Base-by-base conservation (phyloP, 92 coral and sea anemone genomes). In the Epizoanthus illoricatus region DNA sequence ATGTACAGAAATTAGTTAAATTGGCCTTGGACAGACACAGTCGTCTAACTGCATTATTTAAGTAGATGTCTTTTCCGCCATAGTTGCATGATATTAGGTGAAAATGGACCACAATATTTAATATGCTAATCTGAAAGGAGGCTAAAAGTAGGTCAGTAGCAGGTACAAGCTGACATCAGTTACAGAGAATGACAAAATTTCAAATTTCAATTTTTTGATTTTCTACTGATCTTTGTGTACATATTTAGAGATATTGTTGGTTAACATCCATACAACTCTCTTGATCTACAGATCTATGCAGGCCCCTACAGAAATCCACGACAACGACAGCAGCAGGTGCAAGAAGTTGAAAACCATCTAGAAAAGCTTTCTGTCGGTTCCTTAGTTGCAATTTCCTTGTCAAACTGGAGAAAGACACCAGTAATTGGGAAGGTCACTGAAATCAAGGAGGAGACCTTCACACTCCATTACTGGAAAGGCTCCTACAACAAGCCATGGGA, bases 291-390 rank as follows among this genome's bases (percentile, higher is more conserved):
- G 90, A 75, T 83, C n/a, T 87, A 87, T 62, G 65, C 87, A 49
- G 90, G 87, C 7, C 80, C 79, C 2, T 83, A 83, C 73, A 66
- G 87, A 52, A 83, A 62, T 16, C 90, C 84, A 60, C 55, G 61
- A 23, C 62, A 87, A 76, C 65, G 87, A 76, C 73, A 8, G 20
- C 82, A 71, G 33, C 84, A 69, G 4, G 87, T 87, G 0, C 80
- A 82, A 24, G 17, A 43, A 61, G 74, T 49, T 5, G 90, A 87
- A 18, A 61, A 83, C 74, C 79, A 74, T 55, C 54, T 67, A 5
- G 80, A 84, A 21, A 63, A 16, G n/a, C 81, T 75, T 36, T 19
- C 65, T 28, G 28, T 36, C n/a, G 11, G 49, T 76, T 36, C 69
- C 2, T 39, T 76, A 23, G 81, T 63, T 13, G 69, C 66, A 76